Conservation (phyloP, 2,888 invertebrate species). For the Entomobrya proxima region DNA sequence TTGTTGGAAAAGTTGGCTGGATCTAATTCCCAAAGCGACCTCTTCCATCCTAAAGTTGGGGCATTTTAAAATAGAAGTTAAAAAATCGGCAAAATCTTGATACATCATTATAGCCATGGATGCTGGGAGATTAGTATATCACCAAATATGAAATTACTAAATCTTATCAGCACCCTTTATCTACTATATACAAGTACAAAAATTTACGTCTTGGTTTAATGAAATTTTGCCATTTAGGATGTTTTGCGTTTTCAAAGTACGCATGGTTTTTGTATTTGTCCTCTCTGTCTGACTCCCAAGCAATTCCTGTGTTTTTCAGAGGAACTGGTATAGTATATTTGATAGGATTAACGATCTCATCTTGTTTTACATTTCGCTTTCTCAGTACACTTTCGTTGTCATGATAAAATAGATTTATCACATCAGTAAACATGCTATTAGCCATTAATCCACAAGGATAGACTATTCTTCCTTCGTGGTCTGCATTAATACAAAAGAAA, state of each 20-base stretch:
- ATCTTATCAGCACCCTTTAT: neutral
- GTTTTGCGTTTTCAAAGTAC: slow-evolving; percentile 12
- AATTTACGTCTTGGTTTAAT: slow-evolving; percentile 49
- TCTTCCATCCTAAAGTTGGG: slow-evolving; percentile 71
- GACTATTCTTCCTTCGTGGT: neutral
- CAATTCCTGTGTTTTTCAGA: slow-evolving; percentile 63
- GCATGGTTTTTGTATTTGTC: slow-evolving; percentile 50
- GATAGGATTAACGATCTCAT: too few relatives aligned
- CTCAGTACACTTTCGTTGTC: neutral
- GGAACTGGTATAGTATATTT: neutral
- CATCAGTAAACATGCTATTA: slow-evolving; percentile 63
- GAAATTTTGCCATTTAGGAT: slow-evolving; percentile 52
- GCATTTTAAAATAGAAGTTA: too few relatives aligned
- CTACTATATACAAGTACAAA: neutral
- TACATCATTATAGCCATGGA: neutral
- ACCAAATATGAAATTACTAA: neutral
- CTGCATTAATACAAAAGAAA: too few relatives aligned
- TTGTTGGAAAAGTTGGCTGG: slow-evolving; percentile 51
- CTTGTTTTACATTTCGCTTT: neutral
- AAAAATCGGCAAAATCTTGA: neutral
- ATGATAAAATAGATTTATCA: slow-evolving; percentile 43
- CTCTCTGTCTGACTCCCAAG: slow-evolving; percentile 52
- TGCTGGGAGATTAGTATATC: too few relatives aligned
- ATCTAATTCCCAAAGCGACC: slow-evolving; percentile 61
- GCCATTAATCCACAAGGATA: slow-evolving; percentile 63